Conservation (phyloP, 2,888 invertebrate genomes). For the Latheticus oryzae region DNA sequence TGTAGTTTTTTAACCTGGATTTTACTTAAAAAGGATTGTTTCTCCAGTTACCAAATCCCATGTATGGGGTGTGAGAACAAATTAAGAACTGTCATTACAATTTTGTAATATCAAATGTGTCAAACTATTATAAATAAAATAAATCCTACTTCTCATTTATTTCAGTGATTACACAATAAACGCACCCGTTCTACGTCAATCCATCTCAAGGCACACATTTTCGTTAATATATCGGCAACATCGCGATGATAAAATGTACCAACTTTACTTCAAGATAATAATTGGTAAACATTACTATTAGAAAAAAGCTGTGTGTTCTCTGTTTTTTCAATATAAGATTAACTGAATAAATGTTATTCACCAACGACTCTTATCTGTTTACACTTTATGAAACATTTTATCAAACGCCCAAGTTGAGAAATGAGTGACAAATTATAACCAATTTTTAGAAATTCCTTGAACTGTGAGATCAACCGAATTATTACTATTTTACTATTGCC, state of each 20-base stretch:
- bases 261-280: slow-evolving; percentile 8
- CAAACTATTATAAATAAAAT: slow-evolving; percentile 62
- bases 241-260: slow-evolving; percentile 24
- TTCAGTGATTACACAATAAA: slow-evolving; percentile 40
- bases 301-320: slow-evolving; percentile 1
- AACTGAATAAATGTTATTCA: slow-evolving; percentile 21
- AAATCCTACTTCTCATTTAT: slow-evolving; percentile 48
- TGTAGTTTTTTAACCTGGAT: slow-evolving; percentile 65
- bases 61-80: slow-evolving; percentile 64
- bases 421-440: slow-evolving; percentile 11
- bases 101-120: slow-evolving; percentile 66
- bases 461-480: slow-evolving; percentile 19
- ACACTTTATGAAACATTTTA: slow-evolving; percentile 37
- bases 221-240: slow-evolving; percentile 30
- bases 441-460: background rate
- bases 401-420: slow-evolving; percentile 25
- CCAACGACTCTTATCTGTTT: slow-evolving; percentile 28
- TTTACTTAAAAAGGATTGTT: slow-evolving; percentile 64
- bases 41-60: slow-evolving; percentile 63
- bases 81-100: slow-evolving; percentile 62
- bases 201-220: slow-evolving; percentile 29
- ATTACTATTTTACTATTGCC: slow-evolving; percentile 14
- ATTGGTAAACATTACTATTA: slow-evolving; percentile 7
- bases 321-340: slow-evolving; percentile 6
- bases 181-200: slow-evolving; percentile 29